phyloP scores from a whole-genome alignment of 2,888 invertebrate species.

The Epinotia ramella region DNA sequence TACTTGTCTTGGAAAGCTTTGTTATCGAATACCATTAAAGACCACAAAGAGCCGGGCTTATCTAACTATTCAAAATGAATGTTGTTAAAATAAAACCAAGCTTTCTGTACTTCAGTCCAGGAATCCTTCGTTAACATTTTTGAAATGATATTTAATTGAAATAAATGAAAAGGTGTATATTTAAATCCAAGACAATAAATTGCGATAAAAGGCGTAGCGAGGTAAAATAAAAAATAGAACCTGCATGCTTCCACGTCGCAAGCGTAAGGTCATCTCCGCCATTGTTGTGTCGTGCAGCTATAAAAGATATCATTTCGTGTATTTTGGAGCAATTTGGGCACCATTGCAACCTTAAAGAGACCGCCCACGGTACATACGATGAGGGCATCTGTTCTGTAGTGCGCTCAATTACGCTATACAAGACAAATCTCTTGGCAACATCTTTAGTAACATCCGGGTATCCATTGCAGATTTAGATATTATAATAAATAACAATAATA shows the following conservation, averaged over 20 bases:
- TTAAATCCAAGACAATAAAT: conserved; percentile 36
- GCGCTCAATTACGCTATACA: conserved; percentile 33
- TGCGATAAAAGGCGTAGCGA: conserved; percentile 46
- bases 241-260: conserved; percentile 64
- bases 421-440: conserved; percentile 18
- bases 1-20: conserved; percentile 55
- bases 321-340: conserved; percentile 74
- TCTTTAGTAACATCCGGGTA: conserved; percentile 42
- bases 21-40: conserved; percentile 63
- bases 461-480: conserved; percentile 1
- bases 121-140: conserved; percentile 1
- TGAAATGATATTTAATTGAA: background rate
- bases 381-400: conserved; percentile 35
- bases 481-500: too few species aligned
- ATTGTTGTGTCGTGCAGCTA: conserved; percentile 77
- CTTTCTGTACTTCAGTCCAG: conserved; percentile 29
- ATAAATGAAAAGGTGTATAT: conserved; percentile 12
- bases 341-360: conserved; percentile 55
- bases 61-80: conserved; percentile 49
- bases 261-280: conserved; percentile 75
- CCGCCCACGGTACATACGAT: conserved; percentile 62
- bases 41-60: conserved; percentile 59
- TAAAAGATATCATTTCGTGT: conserved; percentile 79
- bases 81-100: conserved; percentile 49
- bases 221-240: conserved; percentile 62